Conservation (phyloP, 1,140 invertebrate genomes). For the Apocrypta bakeri region DNA sequence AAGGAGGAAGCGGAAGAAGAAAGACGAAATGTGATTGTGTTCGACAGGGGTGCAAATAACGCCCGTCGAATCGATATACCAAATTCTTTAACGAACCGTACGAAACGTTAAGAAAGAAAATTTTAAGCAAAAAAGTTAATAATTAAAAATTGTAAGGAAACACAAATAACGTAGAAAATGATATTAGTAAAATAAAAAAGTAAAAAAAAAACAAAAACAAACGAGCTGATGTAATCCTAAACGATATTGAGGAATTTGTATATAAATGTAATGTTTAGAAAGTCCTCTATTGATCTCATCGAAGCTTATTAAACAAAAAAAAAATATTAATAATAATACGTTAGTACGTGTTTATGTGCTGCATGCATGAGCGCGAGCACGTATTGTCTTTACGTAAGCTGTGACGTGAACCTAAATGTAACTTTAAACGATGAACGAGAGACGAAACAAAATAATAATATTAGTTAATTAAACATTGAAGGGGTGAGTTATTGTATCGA, state of each 20-base stretch:
- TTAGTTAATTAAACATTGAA: constrained; percentile 25
- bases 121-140: constrained; percentile 4
- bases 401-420: constrained; percentile 35
- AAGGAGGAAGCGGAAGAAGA: constrained; percentile 24
- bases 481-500: constrained; percentile 19
- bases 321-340: constrained; percentile 16
- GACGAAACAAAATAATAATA: constrained; percentile 20
- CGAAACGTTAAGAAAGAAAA: constrained; percentile 20
- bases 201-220: constrained; percentile 16
- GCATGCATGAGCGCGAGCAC: not conserved
- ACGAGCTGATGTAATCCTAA: constrained; percentile 42
- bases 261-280: constrained; percentile 53
- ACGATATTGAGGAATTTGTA: constrained; percentile 42
- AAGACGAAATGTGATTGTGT: constrained; percentile 49
- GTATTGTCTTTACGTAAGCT: constrained; percentile 33
- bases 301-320: constrained; percentile 41
- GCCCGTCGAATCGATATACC: constrained; percentile 45
- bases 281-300: constrained; percentile 51
- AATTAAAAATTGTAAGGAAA: constrained; percentile 22
- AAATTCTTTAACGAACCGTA: constrained; percentile 46
- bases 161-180: constrained; percentile 27
- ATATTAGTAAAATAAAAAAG: constrained; percentile 1
- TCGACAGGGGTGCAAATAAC: not conserved
- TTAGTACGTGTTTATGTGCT: constrained; percentile 17
- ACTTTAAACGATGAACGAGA: constrained; percentile 14